These are phyloP conservation scores for Dendrolimus punctatus DNA, from an alignment of 1,140 invertebrate genomes.

Conservation along the genomic window DNA sequence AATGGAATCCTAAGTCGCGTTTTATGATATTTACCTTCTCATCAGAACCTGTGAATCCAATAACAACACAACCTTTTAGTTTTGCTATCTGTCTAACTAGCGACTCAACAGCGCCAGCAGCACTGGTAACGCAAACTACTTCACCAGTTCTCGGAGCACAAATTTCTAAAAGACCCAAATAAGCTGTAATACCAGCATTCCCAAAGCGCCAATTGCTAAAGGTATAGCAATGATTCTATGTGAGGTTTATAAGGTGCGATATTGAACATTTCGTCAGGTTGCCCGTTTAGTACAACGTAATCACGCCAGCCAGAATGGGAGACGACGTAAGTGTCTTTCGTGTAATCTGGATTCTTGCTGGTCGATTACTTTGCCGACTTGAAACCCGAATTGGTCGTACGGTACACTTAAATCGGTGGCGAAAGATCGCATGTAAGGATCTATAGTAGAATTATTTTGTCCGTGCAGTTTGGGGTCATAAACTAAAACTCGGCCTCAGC, in stretches of 20 bases:
- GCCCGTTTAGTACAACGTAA: conserved; percentile 40
- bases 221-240: conserved; percentile 17
- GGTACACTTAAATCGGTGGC: conserved; percentile 17
- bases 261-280: conserved; percentile 16
- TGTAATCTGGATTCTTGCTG: conserved; percentile 49
- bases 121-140: conserved; percentile 75
- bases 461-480: too few species aligned
- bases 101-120: conserved; percentile 77
- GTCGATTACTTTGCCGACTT: conserved; percentile 41
- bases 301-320: conserved; percentile 74
- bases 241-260: conserved; percentile 24
- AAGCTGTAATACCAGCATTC: conserved; percentile 73
- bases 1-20: conserved; percentile 76
- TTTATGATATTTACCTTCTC: conserved; percentile 78
- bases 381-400: conserved; percentile 42
- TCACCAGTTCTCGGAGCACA: conserved; percentile 78
- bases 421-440: conserved; percentile 62
- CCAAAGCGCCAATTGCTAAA: conserved; percentile 19
- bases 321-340: conserved; percentile 68
- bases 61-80: conserved; percentile 75
- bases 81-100: conserved; percentile 81
- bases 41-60: conserved; percentile 79
- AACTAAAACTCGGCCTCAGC: too few species aligned
- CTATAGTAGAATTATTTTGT: too few species aligned
- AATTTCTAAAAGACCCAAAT: conserved; percentile 78